Percentiles rank a stretch among this genome's conserved stretches.
phyloP scores from a whole-genome alignment of 2,113 vertebrate species.

The Pycnonotus jocosus region DNA sequence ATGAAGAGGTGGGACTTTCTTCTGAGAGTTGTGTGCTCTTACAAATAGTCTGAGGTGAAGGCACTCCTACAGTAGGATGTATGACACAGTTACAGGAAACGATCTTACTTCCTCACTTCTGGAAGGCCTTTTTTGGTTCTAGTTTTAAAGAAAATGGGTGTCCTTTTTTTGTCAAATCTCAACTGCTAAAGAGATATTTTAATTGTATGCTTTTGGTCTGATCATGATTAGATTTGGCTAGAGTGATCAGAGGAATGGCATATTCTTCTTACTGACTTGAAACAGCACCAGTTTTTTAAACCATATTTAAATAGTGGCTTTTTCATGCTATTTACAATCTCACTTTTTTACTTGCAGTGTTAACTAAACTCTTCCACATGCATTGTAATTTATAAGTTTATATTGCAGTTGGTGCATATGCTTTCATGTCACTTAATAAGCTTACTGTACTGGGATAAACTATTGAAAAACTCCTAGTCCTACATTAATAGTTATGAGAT shows the following conservation, averaged over 20 bases:
- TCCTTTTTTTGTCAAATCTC: neutral
- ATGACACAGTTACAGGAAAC: neutral
- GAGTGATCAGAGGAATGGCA: neutral
- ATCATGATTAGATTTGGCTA: neutral
- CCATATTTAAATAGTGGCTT: neutral
- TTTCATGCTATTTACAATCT: neutral
- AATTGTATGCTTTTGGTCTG: neutral
- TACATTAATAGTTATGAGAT: neutral
- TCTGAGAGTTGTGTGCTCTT: neutral
- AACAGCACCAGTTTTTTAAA: neutral
- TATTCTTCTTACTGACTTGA: neutral
- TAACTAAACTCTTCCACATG: neutral
- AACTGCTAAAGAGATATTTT: neutral
- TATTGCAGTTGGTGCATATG: neutral
- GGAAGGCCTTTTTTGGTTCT: neutral
- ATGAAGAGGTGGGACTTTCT: neutral
- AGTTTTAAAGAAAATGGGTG: neutral
- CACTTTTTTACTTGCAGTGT: neutral
- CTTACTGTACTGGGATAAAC: accelerated
- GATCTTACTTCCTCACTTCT: neutral
- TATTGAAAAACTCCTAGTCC: neutral
- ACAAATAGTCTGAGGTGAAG: neutral
- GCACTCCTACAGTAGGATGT: neutral
- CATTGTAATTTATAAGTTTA: neutral
- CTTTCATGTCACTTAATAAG: neutral